These are phyloP conservation scores for Carlito syrichta DNA, from an alignment of 2,113 vertebrate genomes.

Conservation along the genomic window DNA sequence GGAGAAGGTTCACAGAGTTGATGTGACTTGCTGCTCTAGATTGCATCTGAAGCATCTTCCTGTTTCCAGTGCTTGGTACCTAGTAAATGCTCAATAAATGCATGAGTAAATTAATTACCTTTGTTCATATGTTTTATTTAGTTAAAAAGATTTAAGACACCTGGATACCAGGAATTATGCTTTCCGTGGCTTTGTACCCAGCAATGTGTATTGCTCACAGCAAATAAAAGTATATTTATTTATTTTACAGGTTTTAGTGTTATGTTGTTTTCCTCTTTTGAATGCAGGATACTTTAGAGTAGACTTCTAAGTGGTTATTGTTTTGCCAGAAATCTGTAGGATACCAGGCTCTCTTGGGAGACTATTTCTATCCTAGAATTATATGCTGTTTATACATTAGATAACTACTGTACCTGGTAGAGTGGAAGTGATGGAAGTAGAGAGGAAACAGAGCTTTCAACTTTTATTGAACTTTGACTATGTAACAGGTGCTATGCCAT, in stretches of 20 bases:
- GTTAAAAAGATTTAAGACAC: neutral
- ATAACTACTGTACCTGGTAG: neutral
- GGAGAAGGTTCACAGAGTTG: neutral
- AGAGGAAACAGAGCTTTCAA: neutral
- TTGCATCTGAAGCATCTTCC: neutral
- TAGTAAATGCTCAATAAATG: neutral
- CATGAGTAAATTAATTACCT: neutral
- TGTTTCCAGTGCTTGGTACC: neutral
- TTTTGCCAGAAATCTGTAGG: neutral
- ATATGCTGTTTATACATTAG: neutral
- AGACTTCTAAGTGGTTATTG: neutral
- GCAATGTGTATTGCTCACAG: neutral
- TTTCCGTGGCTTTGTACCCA: neutral
- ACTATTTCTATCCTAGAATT: neutral
- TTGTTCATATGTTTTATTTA: neutral
- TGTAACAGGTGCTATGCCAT: neutral
- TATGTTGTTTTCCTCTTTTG: neutral
- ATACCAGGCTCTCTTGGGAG: neutral
- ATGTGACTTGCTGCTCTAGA: neutral
- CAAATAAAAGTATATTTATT: neutral
- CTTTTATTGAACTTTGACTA: neutral
- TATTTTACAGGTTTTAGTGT: neutral
- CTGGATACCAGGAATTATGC: neutral
- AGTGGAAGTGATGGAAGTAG: neutral
- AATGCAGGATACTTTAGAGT: neutral